phyloP scores from a whole-genome alignment of 2,888 invertebrate species.

The Parapristionchus giblindavisi region DNA sequence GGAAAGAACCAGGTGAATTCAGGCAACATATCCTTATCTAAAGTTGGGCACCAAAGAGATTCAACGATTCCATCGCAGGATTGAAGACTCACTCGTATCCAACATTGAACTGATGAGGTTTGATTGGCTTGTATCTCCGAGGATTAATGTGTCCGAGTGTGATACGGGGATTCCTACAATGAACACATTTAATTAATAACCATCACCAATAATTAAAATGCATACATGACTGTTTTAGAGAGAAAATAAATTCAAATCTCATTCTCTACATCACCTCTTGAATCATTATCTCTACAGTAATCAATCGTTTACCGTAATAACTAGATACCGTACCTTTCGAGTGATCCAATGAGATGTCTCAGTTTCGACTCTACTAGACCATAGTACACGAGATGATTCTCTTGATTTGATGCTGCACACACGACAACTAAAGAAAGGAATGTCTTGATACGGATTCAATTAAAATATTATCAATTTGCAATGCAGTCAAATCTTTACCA shows the following conservation, averaged over 20 bases:
- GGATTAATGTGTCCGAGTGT: constrained; percentile 94
- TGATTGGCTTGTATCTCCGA: constrained; percentile 79
- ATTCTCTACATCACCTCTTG: too few relatives aligned
- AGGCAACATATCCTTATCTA: not conserved
- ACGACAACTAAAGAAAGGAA: too few relatives aligned
- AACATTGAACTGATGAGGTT: constrained; percentile 44
- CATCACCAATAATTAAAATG: not conserved
- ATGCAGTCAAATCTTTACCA: too few relatives aligned
- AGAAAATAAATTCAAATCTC: not conserved
- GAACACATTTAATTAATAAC: not conserved
- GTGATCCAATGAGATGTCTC: constrained; percentile 81
- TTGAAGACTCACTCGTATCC: constrained; percentile 48
- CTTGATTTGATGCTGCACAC: constrained; percentile 27
- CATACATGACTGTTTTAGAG: not conserved
- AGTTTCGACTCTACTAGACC: constrained; percentile 87
- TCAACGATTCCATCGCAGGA: not conserved
- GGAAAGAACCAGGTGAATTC: not conserved
- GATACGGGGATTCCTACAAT: constrained; percentile 82
- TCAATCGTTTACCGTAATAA: not conserved
- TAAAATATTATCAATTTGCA: too few relatives aligned
- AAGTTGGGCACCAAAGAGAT: not conserved
- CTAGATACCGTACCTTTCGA: constrained; percentile 14
- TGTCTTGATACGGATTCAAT: too few relatives aligned
- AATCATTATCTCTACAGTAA: too few relatives aligned
- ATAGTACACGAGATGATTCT: constrained; percentile 42